phyloP scores from a whole-genome alignment of 2,888 invertebrate species.

The Deilephila porcellus region DNA sequence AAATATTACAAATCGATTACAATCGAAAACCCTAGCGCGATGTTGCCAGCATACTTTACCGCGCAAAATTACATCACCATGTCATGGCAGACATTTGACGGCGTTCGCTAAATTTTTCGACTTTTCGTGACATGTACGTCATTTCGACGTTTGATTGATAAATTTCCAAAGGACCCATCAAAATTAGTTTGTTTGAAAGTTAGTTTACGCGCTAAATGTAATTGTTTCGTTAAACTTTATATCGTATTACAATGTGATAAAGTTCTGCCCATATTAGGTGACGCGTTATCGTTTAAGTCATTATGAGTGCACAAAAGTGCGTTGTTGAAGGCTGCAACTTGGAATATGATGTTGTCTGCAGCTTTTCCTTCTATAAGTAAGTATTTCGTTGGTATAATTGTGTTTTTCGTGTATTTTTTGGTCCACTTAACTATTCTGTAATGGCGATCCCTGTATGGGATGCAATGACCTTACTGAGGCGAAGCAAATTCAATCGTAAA shows the following conservation, averaged over 20 bases:
- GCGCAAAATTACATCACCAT: slow-evolving; percentile 79
- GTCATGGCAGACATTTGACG: slow-evolving; percentile 74
- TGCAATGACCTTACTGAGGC: slow-evolving; percentile 14
- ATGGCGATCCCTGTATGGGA: slow-evolving; percentile 33
- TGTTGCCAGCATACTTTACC: slow-evolving; percentile 66
- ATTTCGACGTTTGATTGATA: slow-evolving; percentile 85
- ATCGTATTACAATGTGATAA: slow-evolving; percentile 74
- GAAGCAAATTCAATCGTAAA: neutral
- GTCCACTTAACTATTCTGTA: neutral
- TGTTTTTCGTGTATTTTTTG: neutral
- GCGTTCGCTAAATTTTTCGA: slow-evolving; percentile 74
- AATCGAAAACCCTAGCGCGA: slow-evolving; percentile 30
- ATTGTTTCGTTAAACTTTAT: slow-evolving; percentile 65
- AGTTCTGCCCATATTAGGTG: slow-evolving; percentile 70
- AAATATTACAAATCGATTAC: neutral
- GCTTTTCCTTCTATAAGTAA: slow-evolving; percentile 83
- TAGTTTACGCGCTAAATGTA: slow-evolving; percentile 81
- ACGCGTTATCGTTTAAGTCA: slow-evolving; percentile 54
- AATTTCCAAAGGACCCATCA: slow-evolving; percentile 83
- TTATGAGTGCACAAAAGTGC: slow-evolving; percentile 77
- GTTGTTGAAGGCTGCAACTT: slow-evolving; percentile 81
- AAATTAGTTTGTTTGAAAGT: slow-evolving; percentile 84
- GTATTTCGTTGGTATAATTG: slow-evolving; percentile 54
- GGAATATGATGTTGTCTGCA: slow-evolving; percentile 82
- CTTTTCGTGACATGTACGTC: slow-evolving; percentile 84